phyloP scores from a whole-genome alignment of 2,113 vertebrate genomes.

The Toxotes jaculatrix region DNA sequence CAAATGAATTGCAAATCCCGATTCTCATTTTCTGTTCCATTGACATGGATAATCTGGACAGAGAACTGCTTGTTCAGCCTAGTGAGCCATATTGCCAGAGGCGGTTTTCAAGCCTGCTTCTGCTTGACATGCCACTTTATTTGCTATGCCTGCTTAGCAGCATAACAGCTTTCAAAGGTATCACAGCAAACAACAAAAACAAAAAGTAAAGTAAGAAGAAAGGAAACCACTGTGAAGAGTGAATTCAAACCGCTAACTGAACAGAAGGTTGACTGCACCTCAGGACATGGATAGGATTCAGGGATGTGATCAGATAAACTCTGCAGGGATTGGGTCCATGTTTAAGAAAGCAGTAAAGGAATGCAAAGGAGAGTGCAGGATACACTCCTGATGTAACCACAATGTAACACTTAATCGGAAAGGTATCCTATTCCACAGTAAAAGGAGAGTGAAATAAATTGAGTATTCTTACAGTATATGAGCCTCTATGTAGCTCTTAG shows the following conservation, averaged over 20 bases:
- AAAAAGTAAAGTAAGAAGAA: neutral
- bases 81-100: slow-evolving; percentile 51
- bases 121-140: slow-evolving; percentile 66
- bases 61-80: slow-evolving; percentile 62
- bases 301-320: slow-evolving; percentile 29
- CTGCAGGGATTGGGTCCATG: slow-evolving; percentile 33
- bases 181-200: slow-evolving; percentile 32
- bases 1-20: slow-evolving; percentile 56
- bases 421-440: slow-evolving; percentile 18
- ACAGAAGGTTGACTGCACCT: slow-evolving; percentile 8
- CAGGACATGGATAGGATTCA: slow-evolving; percentile 13
- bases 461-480: neutral
- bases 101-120: slow-evolving; percentile 55
- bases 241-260: slow-evolving; percentile 6
- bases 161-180: slow-evolving; percentile 36
- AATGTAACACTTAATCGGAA: slow-evolving; percentile 47
- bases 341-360: slow-evolving; percentile 19
- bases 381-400: slow-evolving; percentile 49
- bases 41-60: slow-evolving; percentile 67
- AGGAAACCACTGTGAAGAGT: neutral
- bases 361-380: neutral
- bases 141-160: slow-evolving; percentile 50
- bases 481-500: slow-evolving; percentile 13
- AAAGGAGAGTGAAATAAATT: slow-evolving; percentile 3
- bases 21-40: slow-evolving; percentile 64